These are phyloP conservation scores for Hylaeus volcanicus DNA, from an alignment of 1,140 invertebrate genomes.

Conservation along the genomic window DNA sequence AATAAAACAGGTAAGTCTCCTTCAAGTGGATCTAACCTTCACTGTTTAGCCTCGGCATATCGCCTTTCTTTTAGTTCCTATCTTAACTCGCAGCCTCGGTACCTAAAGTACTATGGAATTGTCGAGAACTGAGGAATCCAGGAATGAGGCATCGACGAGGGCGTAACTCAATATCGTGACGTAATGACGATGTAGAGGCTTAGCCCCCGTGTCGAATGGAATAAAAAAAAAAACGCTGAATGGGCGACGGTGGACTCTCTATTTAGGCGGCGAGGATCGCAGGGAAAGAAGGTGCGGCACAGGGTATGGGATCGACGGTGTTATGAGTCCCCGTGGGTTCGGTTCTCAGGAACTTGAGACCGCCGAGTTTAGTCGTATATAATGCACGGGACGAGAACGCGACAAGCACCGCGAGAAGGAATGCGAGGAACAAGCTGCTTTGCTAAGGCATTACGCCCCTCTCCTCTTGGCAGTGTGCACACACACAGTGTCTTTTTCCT, in stretches of 20 bases:
- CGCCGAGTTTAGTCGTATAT: conserved; percentile 61
- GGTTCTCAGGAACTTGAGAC: conserved; percentile 66
- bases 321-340: conserved; percentile 51
- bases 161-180: conserved; percentile 24
- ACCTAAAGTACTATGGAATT: too few species aligned
- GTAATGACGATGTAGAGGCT: background rate
- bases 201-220: background rate
- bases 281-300: conserved; percentile 54
- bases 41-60: too few species aligned
- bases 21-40: too few species aligned
- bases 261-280: conserved; percentile 23
- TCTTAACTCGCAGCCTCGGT: too few species aligned
- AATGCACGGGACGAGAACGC: conserved; percentile 55
- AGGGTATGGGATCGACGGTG: conserved; percentile 47
- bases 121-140: background rate
- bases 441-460: conserved; percentile 39
- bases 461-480: background rate
- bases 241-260: conserved; percentile 20
- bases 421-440: conserved; percentile 45
- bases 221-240: conserved; percentile 28
- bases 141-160: background rate
- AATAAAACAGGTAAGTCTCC: too few species aligned
- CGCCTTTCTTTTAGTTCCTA: too few species aligned
- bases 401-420: conserved; percentile 48
- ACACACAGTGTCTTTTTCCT: conserved; percentile 26